These are phyloP conservation scores for Oligia latruncula DNA, from an alignment of 2,888 invertebrate genomes.

Conservation along the genomic window DNA sequence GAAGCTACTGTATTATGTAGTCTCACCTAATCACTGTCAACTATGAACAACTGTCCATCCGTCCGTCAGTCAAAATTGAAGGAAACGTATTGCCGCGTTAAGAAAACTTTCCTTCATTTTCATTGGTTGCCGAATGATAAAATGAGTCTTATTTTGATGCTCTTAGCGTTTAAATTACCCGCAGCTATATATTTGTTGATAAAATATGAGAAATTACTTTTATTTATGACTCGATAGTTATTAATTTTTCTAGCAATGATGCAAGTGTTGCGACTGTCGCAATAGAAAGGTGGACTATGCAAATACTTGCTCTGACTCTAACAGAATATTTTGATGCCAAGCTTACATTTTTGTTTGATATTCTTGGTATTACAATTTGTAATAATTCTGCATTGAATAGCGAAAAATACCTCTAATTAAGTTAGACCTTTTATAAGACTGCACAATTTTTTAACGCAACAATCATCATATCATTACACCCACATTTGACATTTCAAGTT, in stretches of 20 bases:
- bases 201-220: constrained; percentile 11
- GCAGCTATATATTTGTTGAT: not conserved
- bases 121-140: constrained; percentile 7
- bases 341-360: not conserved
- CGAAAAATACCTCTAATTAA: not conserved
- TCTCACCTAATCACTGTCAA: constrained; percentile 71
- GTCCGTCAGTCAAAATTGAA: constrained; percentile 50
- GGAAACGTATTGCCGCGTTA: constrained; percentile 28
- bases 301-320: constrained; percentile 15
- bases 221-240: constrained; percentile 23
- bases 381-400: not conserved
- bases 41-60: constrained; percentile 48
- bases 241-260: constrained; percentile 8
- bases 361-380: not conserved
- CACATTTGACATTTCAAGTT: constrained; percentile 34
- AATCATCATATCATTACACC: constrained; percentile 1
- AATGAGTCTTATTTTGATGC: constrained; percentile 6
- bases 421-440: constrained; percentile 1
- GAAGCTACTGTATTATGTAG: constrained; percentile 64
- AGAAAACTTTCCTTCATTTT: constrained; percentile 19
- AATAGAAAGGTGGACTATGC: constrained; percentile 21
- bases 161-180: not conserved
- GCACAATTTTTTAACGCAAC: not conserved
- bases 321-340: constrained; percentile 19
- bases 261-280: not conserved